Conservation (phyloP, 2,113 vertebrate species). For the Pachycephala philippinensis region DNA sequence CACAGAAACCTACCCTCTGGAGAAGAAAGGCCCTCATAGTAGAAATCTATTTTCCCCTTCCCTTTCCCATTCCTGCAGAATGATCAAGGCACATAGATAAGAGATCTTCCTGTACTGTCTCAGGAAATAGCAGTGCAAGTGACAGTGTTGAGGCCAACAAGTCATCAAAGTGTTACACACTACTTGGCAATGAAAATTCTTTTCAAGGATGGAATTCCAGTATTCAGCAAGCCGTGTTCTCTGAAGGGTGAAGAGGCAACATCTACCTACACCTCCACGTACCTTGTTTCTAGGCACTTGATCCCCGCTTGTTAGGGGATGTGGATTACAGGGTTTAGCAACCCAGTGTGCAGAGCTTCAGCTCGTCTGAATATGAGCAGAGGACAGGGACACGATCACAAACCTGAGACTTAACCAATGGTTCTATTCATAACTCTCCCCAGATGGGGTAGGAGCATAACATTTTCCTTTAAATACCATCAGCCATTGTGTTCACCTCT, state of each 20-base stretch:
- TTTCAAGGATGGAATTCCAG: not conserved
- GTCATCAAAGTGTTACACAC: not conserved
- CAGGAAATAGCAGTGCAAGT: not conserved
- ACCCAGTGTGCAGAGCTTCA: not conserved
- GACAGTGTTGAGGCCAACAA: not conserved
- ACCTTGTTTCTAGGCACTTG: not conserved
- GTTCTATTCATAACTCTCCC: not conserved
- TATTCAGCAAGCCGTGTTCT: not conserved
- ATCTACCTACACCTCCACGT: rapidly evolving
- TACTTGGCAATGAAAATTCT: not conserved
- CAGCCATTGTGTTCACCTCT: not conserved
- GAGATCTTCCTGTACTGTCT: not conserved
- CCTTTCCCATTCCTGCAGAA: not conserved
- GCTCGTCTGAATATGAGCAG: not conserved
- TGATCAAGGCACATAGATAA: not conserved
- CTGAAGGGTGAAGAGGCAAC: not conserved
- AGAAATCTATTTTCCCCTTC: not conserved
- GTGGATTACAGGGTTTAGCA: not conserved
- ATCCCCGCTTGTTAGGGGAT: not conserved
- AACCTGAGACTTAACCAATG: not conserved
- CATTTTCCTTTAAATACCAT: not conserved
- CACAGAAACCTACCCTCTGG: not conserved
- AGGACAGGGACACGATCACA: rapidly evolving
- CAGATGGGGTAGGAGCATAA: not conserved
- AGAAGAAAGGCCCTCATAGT: not conserved